These are phyloP conservation scores for Notothenia rossii DNA, from an alignment of 2,113 vertebrate species.

Conservation along the genomic window DNA sequence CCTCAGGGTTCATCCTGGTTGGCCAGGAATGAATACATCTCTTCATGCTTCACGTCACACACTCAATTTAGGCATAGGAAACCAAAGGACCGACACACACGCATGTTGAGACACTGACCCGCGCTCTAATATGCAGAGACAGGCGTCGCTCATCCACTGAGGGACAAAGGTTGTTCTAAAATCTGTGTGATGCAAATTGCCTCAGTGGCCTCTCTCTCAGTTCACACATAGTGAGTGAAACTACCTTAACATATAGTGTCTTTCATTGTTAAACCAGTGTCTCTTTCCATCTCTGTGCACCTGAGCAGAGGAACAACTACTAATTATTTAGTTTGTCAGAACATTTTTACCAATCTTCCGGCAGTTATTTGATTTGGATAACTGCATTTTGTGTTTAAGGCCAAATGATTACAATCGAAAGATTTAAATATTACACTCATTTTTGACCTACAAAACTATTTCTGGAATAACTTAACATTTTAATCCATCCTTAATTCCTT, in stretches of 20 bases:
- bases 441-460: background rate
- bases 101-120: constrained; percentile 69
- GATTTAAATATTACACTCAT: background rate
- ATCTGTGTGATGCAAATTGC: constrained; percentile 59
- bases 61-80: constrained; percentile 79
- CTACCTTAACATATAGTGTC: background rate
- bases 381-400: background rate
- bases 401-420: background rate
- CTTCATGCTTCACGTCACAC: constrained; percentile 87
- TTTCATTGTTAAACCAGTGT: background rate
- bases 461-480: background rate
- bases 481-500: background rate
- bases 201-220: constrained; percentile 19
- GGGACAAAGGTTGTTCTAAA: constrained; percentile 61
- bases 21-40: constrained; percentile 88
- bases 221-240: background rate
- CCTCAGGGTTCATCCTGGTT: constrained; percentile 88
- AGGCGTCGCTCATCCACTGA: constrained; percentile 56
- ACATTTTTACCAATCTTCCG: background rate
- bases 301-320: background rate
- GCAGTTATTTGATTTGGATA: background rate
- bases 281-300: background rate
- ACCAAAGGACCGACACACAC: constrained; percentile 58
- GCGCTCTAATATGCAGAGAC: constrained; percentile 69
- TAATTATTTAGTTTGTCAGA: background rate